Evolutionary conservation across 2,113 vertebrate genomes (phyloP).

Genomic region (Hemicordylus capensis): DNA sequence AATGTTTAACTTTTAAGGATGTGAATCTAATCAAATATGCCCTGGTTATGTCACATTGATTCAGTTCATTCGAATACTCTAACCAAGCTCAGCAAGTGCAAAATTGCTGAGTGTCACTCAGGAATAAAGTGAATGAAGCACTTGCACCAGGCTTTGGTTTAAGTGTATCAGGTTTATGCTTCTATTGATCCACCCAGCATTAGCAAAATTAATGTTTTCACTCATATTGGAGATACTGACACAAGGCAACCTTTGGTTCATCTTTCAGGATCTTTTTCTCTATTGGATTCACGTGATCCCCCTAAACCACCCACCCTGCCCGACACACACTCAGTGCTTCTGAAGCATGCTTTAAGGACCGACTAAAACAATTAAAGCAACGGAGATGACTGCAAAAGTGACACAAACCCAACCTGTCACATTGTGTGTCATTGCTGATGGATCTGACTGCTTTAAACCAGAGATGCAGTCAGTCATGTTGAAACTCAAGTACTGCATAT

Average conservation of each 20-base stretch:
- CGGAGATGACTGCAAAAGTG: not conserved
- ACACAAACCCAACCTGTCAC: slow-evolving; percentile 24
- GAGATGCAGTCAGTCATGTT: not conserved
- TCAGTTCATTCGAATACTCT: slow-evolving; percentile 26
- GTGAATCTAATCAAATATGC: slow-evolving; percentile 43
- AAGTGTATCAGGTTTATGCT: slow-evolving; percentile 11
- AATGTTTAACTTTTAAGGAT: slow-evolving; percentile 44
- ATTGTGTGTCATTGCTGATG: not conserved
- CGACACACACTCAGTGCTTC: no score
- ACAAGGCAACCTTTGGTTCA: not conserved
- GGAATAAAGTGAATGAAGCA: not conserved
- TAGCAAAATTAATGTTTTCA: slow-evolving; percentile 15
- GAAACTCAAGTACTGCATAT: not conserved
- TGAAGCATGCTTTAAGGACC: slow-evolving; percentile 19
- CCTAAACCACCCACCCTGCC: no score
- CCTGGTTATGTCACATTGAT: slow-evolving; percentile 43
- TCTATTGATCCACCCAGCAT: not conserved
- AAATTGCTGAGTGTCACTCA: not conserved
- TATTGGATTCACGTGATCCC: no score
- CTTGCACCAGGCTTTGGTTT: slow-evolving; percentile 28
- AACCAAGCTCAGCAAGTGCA: slow-evolving; percentile 20
- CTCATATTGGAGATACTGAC: not conserved
- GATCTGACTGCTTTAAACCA: slow-evolving; percentile 29
- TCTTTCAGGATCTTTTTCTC: slow-evolving; percentile 23
- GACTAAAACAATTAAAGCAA: slow-evolving; percentile 32